Conservation (phyloP, 2,113 vertebrate genomes). For the Onychostoma macrolepis region DNA sequence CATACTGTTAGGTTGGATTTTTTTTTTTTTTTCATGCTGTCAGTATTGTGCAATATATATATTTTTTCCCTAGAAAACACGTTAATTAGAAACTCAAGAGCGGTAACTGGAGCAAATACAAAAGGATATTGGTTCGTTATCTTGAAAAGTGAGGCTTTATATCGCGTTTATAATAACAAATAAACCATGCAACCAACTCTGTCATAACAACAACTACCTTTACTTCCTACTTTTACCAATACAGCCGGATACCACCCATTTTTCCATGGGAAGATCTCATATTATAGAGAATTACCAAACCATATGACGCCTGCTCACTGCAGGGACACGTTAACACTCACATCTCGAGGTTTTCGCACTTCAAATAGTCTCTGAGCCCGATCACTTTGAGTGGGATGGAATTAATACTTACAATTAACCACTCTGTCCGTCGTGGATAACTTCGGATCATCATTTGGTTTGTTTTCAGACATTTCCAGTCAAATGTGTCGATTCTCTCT, state of each 20-base stretch:
- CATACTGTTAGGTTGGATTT: neutral
- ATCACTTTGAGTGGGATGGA: neutral
- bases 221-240: constrained; percentile 77
- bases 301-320: constrained; percentile 26
- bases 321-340: constrained; percentile 16
- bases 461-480: constrained; percentile 97
- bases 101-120: neutral
- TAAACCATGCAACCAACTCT: constrained; percentile 56
- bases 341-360: constrained; percentile 25
- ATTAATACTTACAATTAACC: constrained; percentile 90
- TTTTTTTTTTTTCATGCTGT: constrained; percentile 9
- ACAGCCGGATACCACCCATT: constrained; percentile 75
- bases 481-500: constrained; percentile 64
- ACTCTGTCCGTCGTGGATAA: constrained; percentile 96
- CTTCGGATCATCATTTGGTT: constrained; percentile 93
- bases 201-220: constrained; percentile 59
- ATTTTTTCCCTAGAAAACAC: neutral
- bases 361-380: constrained; percentile 12
- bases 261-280: constrained; percentile 61
- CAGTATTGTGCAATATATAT: constrained; percentile 40
- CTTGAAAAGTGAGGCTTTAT: neutral
- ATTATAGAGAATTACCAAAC: constrained; percentile 31
- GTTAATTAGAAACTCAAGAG: neutral
- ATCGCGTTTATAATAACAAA: neutral
- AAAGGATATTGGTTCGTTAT: neutral